A percentile compares a stretch with the other conserved stretches of the same genome.
phyloP scores from a whole-genome alignment of 2,888 invertebrate genomes.

The Erynnis tages region DNA sequence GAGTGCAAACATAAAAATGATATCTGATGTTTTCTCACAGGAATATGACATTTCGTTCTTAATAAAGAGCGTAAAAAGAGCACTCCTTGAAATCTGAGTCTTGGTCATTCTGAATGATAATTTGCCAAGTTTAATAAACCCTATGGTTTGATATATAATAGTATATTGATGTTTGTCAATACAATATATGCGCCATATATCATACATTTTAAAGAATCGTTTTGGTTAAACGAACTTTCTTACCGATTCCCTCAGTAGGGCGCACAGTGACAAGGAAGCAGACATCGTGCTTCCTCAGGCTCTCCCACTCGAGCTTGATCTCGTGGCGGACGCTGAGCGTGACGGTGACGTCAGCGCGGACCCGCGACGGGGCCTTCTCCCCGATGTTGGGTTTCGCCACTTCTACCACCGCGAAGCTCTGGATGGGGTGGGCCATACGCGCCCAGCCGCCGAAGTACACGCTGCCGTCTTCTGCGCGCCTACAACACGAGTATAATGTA shows the following conservation, averaged over 20 bases:
- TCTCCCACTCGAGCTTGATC: constrained; percentile 98
- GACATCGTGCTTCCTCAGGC: constrained; percentile 97
- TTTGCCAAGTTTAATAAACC: too few species aligned
- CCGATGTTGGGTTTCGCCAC: constrained; percentile 96
- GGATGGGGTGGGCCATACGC: constrained; percentile 97
- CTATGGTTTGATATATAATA: too few species aligned
- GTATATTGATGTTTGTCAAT: too few species aligned
- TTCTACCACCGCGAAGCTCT: constrained; percentile 96
- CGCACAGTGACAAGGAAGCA: constrained; percentile 97
- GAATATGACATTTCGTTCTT: too few species aligned
- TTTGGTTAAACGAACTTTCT: too few species aligned
- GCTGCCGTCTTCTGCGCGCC: constrained; percentile 92
- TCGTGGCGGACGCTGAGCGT: constrained; percentile 94
- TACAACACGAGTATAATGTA: constrained; percentile 43
- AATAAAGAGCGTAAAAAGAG: too few species aligned
- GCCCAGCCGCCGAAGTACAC: constrained; percentile 99
- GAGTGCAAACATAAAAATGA: too few species aligned
- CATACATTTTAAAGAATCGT: too few species aligned
- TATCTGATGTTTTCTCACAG: too few species aligned
- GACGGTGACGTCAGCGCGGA: constrained; percentile 96
- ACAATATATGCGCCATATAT: too few species aligned
- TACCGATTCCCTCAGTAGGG: constrained; percentile 91
- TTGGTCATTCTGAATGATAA: too few species aligned
- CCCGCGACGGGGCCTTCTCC: constrained; percentile 96
- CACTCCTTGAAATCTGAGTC: too few species aligned